Percentiles rank a stretch among this genome's conserved stretches.
phyloP scores from a whole-genome alignment of 1,140 invertebrate species.

The Cyclina sinensis region DNA sequence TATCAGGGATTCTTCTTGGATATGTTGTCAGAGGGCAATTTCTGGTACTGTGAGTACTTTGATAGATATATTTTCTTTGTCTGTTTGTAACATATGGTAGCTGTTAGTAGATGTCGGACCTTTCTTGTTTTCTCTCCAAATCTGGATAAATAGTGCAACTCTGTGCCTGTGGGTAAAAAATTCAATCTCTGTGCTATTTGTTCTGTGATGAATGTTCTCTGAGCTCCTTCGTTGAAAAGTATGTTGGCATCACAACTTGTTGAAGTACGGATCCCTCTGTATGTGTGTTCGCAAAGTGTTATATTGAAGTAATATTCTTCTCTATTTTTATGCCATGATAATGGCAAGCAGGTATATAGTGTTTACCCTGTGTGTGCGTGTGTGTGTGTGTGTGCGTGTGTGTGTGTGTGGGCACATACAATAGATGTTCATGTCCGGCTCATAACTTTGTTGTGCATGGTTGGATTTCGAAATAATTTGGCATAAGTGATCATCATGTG shows the following conservation, averaged over 20 bases:
- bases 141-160: conserved; percentile 22
- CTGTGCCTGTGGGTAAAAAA: not conserved
- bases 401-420: no score
- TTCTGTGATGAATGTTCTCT: conserved; percentile 64
- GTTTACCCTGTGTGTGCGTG: no score
- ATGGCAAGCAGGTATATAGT: no score
- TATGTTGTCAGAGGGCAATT: no score
- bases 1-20: no score
- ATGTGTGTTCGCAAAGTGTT: conserved; percentile 13
- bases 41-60: no score
- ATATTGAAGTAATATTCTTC: not conserved
- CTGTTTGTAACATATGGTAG: conserved; percentile 32
- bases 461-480: no score
- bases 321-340: no score
- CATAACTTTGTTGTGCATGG: no score
- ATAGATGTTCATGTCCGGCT: no score
- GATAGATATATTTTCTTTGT: not conserved
- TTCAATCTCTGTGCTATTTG: conserved; percentile 47
- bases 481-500: no score
- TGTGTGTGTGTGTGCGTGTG: not conserved
- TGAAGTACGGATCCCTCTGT: not conserved
- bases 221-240: conserved; percentile 63
- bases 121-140: conserved; percentile 17
- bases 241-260: conserved; percentile 31
- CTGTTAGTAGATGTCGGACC: conserved; percentile 23